phyloP scores from a whole-genome alignment of 1,140 invertebrate species.

The Andricus grossulariae region DNA sequence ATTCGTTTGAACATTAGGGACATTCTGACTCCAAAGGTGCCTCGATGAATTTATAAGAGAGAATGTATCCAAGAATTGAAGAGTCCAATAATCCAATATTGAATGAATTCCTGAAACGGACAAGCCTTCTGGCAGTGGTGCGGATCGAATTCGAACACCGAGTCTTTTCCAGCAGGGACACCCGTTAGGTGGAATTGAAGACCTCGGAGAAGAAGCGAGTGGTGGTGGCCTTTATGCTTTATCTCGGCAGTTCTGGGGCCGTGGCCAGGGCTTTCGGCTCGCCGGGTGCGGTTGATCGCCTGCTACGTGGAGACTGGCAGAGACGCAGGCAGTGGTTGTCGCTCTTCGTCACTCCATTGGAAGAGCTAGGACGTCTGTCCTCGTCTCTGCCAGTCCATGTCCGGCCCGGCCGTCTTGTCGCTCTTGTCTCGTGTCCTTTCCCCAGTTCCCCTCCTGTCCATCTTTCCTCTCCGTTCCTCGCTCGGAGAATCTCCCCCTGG shows the following conservation, averaged over 20 bases:
- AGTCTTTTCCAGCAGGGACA: constrained; percentile 41
- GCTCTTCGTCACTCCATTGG: constrained; percentile 37
- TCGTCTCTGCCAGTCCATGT: constrained; percentile 52
- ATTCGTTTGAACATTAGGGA: too few relatives aligned
- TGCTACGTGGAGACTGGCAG: constrained; percentile 41
- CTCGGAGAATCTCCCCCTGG: constrained; percentile 16
- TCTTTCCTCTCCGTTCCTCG: neutral
- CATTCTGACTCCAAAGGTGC: too few relatives aligned
- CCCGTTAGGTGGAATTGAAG: constrained; percentile 53
- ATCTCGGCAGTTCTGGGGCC: constrained; percentile 43
- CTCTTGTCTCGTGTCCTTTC: constrained; percentile 42
- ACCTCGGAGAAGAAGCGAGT: constrained; percentile 43
- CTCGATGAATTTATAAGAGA: too few relatives aligned
- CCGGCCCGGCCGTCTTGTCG: constrained; percentile 35
- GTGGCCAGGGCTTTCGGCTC: constrained; percentile 46
- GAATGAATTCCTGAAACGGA: neutral
- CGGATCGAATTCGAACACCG: neutral
- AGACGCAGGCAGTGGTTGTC: constrained; percentile 29
- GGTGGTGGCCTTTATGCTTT: constrained; percentile 41
- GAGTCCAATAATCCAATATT: too few relatives aligned
- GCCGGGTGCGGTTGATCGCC: constrained; percentile 54
- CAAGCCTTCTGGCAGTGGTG: neutral
- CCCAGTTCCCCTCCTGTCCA: constrained; percentile 37
- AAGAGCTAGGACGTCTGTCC: constrained; percentile 38
- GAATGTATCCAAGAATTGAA: too few relatives aligned